Evolutionary conservation across 1,140 invertebrate genomes (phyloP).

Genomic region (Lucilia cuprina): DNA sequence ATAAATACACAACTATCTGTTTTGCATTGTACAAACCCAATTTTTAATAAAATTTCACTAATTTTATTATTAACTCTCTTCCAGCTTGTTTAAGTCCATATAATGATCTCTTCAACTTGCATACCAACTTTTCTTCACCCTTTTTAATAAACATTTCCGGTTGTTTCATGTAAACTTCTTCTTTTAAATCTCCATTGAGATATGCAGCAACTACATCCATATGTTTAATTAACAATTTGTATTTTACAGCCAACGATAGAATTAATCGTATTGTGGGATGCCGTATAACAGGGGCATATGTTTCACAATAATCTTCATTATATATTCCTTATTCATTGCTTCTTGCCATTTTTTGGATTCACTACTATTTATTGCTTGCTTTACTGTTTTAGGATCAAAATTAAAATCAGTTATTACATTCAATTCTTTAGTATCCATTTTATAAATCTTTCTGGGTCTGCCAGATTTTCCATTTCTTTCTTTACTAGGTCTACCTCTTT

Average conservation of each 20-base stretch:
- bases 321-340: constrained; percentile 30
- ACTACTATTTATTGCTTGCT: constrained; percentile 8
- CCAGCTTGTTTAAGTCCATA: constrained; percentile 58
- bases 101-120: constrained; percentile 29
- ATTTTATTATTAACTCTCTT: constrained; percentile 46
- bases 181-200: no score
- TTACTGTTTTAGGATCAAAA: neutral
- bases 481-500: neutral
- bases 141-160: constrained; percentile 45
- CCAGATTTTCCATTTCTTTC: no score
- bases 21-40: no score
- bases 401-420: no score
- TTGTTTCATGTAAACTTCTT: no score
- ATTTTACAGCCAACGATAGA: no score
- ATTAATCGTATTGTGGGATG: no score
- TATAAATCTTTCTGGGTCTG: no score
- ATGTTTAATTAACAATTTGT: no score
- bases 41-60: neutral
- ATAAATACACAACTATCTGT: no score
- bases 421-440: neutral
- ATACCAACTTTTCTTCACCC: constrained; percentile 48
- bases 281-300: constrained; percentile 39
- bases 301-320: constrained; percentile 33
- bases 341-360: constrained; percentile 49
- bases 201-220: no score